Percentiles rank a stretch among this genome's conserved stretches.
phyloP scores from a whole-genome alignment of 2,888 invertebrate genomes.

The Drosophila lutescens region DNA sequence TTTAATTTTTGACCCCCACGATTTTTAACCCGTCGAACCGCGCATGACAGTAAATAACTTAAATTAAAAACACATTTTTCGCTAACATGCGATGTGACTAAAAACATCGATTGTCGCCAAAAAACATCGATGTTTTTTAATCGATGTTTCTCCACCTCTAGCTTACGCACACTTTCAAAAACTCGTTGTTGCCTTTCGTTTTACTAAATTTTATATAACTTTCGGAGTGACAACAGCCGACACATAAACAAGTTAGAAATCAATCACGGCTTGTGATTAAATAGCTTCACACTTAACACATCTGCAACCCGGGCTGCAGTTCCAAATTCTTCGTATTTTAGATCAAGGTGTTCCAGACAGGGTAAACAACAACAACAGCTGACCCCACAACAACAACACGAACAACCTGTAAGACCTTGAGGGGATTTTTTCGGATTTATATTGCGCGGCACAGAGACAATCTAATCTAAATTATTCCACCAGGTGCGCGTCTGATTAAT shows the following conservation, averaged over 20 bases:
- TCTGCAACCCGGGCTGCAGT: background rate
- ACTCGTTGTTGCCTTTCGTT: constrained; percentile 11
- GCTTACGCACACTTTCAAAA: background rate
- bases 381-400: constrained; percentile 16
- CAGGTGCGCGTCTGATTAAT: constrained; percentile 25
- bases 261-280: background rate
- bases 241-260: constrained; percentile 23
- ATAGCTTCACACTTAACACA: too few species aligned
- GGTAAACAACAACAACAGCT: constrained; percentile 13
- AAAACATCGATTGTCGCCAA: too few species aligned
- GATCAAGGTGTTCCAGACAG: constrained; percentile 2
- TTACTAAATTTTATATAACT: constrained; percentile 28
- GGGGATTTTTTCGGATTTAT: constrained; percentile 20
- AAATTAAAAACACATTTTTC: too few species aligned
- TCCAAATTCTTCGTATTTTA: constrained; percentile 1
- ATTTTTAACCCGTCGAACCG: too few species aligned
- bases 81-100: too few species aligned
- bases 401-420: constrained; percentile 70
- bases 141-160: too few species aligned
- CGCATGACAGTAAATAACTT: too few species aligned
- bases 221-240: constrained; percentile 15
- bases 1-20: too few species aligned
- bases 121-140: too few species aligned
- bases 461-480: constrained; percentile 25
- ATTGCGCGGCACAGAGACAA: constrained; percentile 12